Conservation (phyloP, 2,797 vertebrate species). For the Centropyge bicolor region DNA sequence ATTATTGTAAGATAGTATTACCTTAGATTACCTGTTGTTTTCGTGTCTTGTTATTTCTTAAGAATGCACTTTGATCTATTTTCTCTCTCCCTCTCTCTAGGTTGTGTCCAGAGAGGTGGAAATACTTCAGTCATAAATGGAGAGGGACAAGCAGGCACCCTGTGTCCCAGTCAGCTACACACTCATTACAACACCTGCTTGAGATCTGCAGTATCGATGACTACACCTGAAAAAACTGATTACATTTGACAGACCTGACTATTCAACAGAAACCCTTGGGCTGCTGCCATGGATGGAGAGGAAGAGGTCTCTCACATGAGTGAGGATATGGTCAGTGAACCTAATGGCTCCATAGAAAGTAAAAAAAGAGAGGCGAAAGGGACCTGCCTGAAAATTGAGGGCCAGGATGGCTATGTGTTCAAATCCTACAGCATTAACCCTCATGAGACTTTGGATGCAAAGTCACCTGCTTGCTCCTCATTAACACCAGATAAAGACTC, state of each 20-base stretch:
- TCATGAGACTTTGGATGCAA: slow-evolving; percentile 68
- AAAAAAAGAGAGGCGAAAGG: slow-evolving; percentile 85
- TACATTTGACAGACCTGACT: slow-evolving; percentile 75
- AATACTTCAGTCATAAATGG: slow-evolving; percentile 80
- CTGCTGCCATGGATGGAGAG: slow-evolving; percentile 86
- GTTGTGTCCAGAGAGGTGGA: slow-evolving; percentile 57
- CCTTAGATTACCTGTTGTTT: slow-evolving; percentile 27
- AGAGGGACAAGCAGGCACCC: slow-evolving; percentile 67
- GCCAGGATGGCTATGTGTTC: slow-evolving; percentile 88
- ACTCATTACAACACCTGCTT: slow-evolving; percentile 70
- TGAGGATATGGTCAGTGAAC: slow-evolving; percentile 75
- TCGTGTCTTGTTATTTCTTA: slow-evolving; percentile 11
- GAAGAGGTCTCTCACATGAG: slow-evolving; percentile 79
- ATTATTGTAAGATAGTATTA: not conserved
- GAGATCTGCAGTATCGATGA: slow-evolving; percentile 81
- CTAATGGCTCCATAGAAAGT: slow-evolving; percentile 75
- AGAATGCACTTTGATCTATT: slow-evolving; percentile 24
- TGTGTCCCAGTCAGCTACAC: slow-evolving; percentile 67
- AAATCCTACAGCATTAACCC: slow-evolving; percentile 87
- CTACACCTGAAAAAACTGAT: slow-evolving; percentile 71
- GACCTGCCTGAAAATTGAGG: slow-evolving; percentile 87
- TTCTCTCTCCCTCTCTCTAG: slow-evolving; percentile 47
- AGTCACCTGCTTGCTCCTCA: slow-evolving; percentile 71
- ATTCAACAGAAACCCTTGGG: slow-evolving; percentile 68
- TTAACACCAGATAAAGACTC: slow-evolving; percentile 86